Conservation (phyloP, 2,888 invertebrate species). For the Plagodis dolabraria region DNA sequence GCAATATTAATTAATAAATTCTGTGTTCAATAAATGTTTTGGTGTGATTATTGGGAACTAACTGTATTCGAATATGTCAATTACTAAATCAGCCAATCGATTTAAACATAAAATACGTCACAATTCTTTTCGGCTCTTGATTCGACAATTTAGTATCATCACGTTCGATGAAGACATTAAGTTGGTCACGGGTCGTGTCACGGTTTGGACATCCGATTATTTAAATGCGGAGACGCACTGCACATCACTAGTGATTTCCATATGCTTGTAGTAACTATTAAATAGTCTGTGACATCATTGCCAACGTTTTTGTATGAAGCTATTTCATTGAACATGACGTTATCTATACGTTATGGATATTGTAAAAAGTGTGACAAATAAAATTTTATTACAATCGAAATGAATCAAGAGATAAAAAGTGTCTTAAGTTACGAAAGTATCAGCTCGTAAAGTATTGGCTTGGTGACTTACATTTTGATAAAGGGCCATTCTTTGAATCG, state of each 20-base stretch:
- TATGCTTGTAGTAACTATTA: neutral
- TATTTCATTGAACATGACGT: slow-evolving; percentile 47
- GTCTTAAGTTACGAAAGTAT: slow-evolving; percentile 46
- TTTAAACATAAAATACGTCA: slow-evolving; percentile 12
- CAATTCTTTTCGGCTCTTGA: slow-evolving; percentile 16
- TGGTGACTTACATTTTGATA: slow-evolving; percentile 38
- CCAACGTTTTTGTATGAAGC: slow-evolving; percentile 46
- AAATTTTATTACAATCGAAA: slow-evolving; percentile 58
- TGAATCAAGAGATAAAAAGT: slow-evolving; percentile 48
- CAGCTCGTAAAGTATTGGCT: slow-evolving; percentile 28
- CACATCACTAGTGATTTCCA: slow-evolving; percentile 24
- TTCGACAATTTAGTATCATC: slow-evolving; percentile 21
- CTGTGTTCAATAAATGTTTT: no score
- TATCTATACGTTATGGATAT: slow-evolving; percentile 57
- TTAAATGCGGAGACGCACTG: slow-evolving; percentile 18
- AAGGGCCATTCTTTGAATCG: slow-evolving; percentile 33
- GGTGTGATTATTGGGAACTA: neutral
- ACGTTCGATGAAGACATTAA: slow-evolving; percentile 30
- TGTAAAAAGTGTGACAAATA: slow-evolving; percentile 57
- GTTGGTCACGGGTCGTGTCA: slow-evolving; percentile 24
- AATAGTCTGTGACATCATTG: neutral
- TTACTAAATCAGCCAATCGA: slow-evolving; percentile 8
- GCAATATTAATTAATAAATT: no score
- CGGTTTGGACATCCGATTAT: slow-evolving; percentile 23
- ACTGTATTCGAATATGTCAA: slow-evolving; percentile 1